Percentiles rank a stretch among this genome's conserved stretches.
These are phyloP conservation scores for Otolemur crassicaudatus DNA, from an alignment of 2,797 vertebrate genomes.

Conservation along the genomic window DNA sequence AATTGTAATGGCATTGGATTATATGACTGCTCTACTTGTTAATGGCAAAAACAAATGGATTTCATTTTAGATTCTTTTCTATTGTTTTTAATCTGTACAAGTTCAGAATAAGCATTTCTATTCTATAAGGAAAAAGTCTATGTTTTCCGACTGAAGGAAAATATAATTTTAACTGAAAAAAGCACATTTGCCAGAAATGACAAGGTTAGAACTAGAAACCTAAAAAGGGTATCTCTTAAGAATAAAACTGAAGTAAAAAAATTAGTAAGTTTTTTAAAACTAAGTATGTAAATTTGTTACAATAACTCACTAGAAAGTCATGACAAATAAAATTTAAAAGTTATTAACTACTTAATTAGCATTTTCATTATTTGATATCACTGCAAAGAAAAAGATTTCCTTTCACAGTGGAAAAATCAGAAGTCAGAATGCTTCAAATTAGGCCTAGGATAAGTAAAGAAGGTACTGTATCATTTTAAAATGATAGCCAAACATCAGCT, in stretches of 20 bases:
- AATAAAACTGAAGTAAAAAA: constrained; percentile 59
- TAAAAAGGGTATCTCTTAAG: constrained; percentile 47
- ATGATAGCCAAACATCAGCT: constrained; percentile 75
- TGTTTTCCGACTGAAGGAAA: not conserved
- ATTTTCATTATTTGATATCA: constrained; percentile 67
- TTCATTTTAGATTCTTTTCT: constrained; percentile 56
- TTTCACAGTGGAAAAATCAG: constrained; percentile 65
- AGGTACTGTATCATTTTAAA: constrained; percentile 75
- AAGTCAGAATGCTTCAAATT: constrained; percentile 73
- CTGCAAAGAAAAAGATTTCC: constrained; percentile 68
- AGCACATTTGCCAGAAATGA: constrained; percentile 43
- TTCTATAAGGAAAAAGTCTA: constrained; percentile 17
- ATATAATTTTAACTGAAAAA: not conserved
- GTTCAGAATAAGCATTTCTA: constrained; percentile 61
- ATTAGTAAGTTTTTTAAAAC: constrained; percentile 52
- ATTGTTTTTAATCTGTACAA: constrained; percentile 33
- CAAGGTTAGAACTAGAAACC: constrained; percentile 54
- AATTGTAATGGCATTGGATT: constrained; percentile 22
- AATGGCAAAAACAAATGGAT: constrained; percentile 50
- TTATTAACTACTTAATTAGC: constrained; percentile 48
- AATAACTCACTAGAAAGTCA: constrained; percentile 55
- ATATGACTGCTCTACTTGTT: constrained; percentile 6
- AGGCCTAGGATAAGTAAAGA: constrained; percentile 58
- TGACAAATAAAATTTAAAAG: constrained; percentile 52
- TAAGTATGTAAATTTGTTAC: constrained; percentile 45